These are phyloP conservation scores for Scarus forsteni DNA, from an alignment of 2,797 vertebrate genomes.

Conservation along the genomic window DNA sequence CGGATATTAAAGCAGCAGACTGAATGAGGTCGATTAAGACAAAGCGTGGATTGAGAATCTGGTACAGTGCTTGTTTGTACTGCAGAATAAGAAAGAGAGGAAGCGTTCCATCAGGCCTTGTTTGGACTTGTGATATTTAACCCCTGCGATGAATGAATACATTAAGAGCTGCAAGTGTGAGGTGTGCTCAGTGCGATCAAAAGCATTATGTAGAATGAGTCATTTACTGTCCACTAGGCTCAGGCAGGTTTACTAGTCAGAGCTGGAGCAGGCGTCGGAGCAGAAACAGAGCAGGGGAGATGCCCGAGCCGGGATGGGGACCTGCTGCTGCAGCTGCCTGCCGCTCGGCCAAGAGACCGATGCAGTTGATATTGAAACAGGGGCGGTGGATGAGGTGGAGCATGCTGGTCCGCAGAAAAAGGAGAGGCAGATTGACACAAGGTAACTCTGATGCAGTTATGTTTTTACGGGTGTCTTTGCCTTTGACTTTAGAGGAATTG, in stretches of 20 bases:
- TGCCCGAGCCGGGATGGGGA: constrained; percentile 66
- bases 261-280: constrained; percentile 62
- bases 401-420: constrained; percentile 62
- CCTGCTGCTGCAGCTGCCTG: constrained; percentile 76
- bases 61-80: constrained; percentile 79
- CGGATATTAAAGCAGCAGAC: constrained; percentile 61
- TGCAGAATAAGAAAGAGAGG: constrained; percentile 48
- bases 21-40: constrained; percentile 68
- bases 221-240: constrained; percentile 53
- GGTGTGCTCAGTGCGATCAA: constrained; percentile 61
- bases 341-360: constrained; percentile 55
- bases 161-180: constrained; percentile 64
- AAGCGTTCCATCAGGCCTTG: constrained; percentile 78
- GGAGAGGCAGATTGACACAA: constrained; percentile 65
- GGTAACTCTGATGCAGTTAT: constrained; percentile 67
- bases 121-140: constrained; percentile 81
- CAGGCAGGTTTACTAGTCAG: constrained; percentile 59
- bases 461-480: constrained; percentile 8
- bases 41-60: constrained; percentile 78
- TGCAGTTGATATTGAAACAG: constrained; percentile 47
- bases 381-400: constrained; percentile 12
- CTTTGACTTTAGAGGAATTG: constrained; percentile 13
- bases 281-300: constrained; percentile 62
- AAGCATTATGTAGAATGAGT: constrained; percentile 64
- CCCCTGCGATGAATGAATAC: constrained; percentile 64